Evolutionary conservation across 2,888 invertebrate genomes (phyloP).

Genomic region (Hecatera dysodea): DNA sequence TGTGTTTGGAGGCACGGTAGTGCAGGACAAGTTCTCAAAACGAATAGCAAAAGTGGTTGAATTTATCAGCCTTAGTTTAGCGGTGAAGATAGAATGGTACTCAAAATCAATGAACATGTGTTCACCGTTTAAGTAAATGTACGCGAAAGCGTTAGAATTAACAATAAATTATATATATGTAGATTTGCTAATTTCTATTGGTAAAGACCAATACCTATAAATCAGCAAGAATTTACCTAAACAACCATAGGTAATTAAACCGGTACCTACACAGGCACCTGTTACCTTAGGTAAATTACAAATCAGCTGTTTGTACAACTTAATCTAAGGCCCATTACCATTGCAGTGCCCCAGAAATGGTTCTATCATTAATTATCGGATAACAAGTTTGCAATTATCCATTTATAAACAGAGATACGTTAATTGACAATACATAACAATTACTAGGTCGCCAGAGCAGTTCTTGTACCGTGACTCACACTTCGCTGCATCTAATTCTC

Average conservation of each 20-base stretch:
- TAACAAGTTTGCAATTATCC: constrained; percentile 38
- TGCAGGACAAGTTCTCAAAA: constrained; percentile 40
- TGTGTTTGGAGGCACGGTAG: constrained; percentile 67
- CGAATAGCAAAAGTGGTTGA: neutral
- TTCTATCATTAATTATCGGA: constrained; percentile 47
- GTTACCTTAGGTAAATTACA: constrained; percentile 40
- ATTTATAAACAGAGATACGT: constrained; percentile 43
- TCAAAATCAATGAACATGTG: neutral
- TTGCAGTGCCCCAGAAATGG: constrained; percentile 52
- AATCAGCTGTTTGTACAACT: constrained; percentile 53
- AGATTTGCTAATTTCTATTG: neutral
- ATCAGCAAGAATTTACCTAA: constrained; percentile 16
- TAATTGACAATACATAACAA: constrained; percentile 48
- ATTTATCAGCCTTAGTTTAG: neutral
- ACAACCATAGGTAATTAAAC: constrained; percentile 27
- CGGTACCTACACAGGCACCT: neutral
- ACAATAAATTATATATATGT: constrained; percentile 6
- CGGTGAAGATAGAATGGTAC: neutral
- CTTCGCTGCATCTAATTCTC: constrained; percentile 21
- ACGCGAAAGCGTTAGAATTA: constrained; percentile 17
- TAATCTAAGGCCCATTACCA: constrained; percentile 53
- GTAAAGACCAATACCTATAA: no score
- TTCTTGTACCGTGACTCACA: constrained; percentile 38
- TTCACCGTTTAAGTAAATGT: neutral
- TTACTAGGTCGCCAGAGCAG: constrained; percentile 32